These are phyloP conservation scores for Pollenia angustigena DNA, from an alignment of 2,888 invertebrate species.

Conservation along the genomic window DNA sequence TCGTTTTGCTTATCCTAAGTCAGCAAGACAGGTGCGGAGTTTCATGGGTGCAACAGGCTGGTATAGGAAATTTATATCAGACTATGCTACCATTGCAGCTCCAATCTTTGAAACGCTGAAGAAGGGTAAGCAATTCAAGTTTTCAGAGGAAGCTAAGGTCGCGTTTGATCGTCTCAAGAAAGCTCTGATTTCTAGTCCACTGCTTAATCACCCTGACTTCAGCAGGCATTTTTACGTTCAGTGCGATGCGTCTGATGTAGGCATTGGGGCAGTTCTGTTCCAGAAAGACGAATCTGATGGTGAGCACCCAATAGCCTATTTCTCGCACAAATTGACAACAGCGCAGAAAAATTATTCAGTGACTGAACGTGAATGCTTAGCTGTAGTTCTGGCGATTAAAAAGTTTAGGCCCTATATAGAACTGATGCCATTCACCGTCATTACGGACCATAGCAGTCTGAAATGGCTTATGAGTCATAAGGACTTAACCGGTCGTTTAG, in stretches of 20 bases:
- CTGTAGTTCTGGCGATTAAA: background rate
- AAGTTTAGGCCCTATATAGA: constrained; percentile 1
- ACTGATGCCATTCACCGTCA: background rate
- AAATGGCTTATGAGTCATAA: no score
- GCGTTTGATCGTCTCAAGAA: no score
- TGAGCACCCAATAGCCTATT: background rate
- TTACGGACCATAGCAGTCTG: background rate
- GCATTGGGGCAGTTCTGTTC: background rate
- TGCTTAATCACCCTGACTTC: no score
- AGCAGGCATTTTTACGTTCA: no score
- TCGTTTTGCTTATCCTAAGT: background rate
- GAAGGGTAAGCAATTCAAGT: no score
- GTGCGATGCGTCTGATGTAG: background rate
- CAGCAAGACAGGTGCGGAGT: background rate
- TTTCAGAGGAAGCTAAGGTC: no score
- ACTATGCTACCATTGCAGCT: background rate
- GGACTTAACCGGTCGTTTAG: no score
- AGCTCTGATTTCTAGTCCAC: no score
- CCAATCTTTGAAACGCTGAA: no score
- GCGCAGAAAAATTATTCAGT: no score
- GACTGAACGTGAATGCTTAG: no score
- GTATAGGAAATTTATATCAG: background rate
- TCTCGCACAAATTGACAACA: background rate
- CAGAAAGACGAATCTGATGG: background rate
- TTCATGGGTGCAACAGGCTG: background rate